Base-by-base conservation (phyloP, 2,113 vertebrate species). In the Bucco capensis region DNA sequence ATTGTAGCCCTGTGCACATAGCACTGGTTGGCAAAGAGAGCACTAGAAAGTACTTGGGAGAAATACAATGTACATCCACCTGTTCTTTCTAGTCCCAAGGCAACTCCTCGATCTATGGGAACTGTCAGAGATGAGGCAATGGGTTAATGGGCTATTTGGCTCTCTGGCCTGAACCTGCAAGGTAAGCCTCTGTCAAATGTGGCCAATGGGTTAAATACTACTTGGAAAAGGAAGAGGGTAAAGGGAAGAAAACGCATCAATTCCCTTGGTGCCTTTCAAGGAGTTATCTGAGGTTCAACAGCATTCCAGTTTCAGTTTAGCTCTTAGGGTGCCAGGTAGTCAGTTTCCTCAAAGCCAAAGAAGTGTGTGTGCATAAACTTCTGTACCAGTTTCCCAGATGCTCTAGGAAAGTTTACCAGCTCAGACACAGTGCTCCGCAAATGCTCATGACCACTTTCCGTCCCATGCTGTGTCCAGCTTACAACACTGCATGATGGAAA, bases 381-480 rank as follows among this genome's bases (percentile, higher is more conserved):
- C 56, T 1, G 8, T 5, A 38, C 23, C 15, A 21, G 14, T 27
- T 67, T 69, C 53, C 42, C 49, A 69, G 50, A 57, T 5, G 18
- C 24, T 27, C 15, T 0, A 2, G 47, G 35, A 56, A 78, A 27
- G 38, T 66, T 54, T 15, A 37, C 21, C 9, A 56, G 23, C 40
- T 66, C 65, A 72, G 78, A 33, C 30, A 42, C 9, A 12, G 35
- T 8, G 12, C 31, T 53, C 54, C 61, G 47, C n/a, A 67, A 73
- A 83, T 10, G 60, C 12, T 19, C 8, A 19, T 2, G 3, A 44
- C 7, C 66, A 61, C 40, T 8, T 50, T 61, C 14, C 40, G 35
- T 33, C 19, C 23, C 0, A 0, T 2, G 6, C 8, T 25, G n/a
- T 6, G 30, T 40, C 49, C 74, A 80, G 44, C 24, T 40, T 79